A percentile compares a stretch with the other conserved stretches of the same genome.
These are phyloP conservation scores for Leistus spinibarbis DNA, from an alignment of 2,888 invertebrate species.

Conservation along the genomic window DNA sequence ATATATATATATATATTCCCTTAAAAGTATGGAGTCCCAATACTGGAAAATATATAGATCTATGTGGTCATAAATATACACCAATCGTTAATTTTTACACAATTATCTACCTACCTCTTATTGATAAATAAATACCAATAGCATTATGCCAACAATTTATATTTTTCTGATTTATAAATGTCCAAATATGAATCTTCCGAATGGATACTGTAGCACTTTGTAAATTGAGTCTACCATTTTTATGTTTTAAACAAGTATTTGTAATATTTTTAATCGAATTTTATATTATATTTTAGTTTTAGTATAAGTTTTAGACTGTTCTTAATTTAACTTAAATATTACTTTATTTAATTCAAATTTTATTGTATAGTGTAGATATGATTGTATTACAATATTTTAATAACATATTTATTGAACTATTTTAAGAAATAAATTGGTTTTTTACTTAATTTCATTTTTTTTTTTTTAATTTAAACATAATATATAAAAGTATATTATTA, in stretches of 20 bases:
- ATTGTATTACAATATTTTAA: conserved; percentile 32
- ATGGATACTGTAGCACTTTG: neutral
- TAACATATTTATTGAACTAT: conserved; percentile 36
- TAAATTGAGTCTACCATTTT: neutral
- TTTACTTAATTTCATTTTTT: neutral
- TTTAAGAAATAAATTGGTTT: conserved; percentile 36
- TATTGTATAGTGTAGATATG: conserved; percentile 32
- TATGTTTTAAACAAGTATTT: conserved; percentile 22
- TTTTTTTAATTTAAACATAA: too few species aligned
- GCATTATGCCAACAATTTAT: conserved; percentile 21
- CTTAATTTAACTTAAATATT: conserved; percentile 21
- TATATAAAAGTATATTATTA: too few species aligned
- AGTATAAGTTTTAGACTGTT: conserved; percentile 29
- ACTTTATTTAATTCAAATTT: conserved; percentile 32
- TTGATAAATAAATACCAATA: conserved; percentile 30
- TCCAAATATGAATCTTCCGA: neutral
- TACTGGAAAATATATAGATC: neutral
- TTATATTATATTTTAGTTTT: conserved; percentile 25
- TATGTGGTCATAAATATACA: neutral
- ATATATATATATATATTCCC: too few species aligned
- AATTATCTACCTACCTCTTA: conserved; percentile 32
- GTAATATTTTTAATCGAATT: conserved; percentile 22
- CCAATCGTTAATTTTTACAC: conserved; percentile 6
- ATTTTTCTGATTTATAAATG: neutral
- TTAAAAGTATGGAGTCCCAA: too few species aligned